phyloP scores from a whole-genome alignment of 2,888 invertebrate species.

The Lepidonotus clava region DNA sequence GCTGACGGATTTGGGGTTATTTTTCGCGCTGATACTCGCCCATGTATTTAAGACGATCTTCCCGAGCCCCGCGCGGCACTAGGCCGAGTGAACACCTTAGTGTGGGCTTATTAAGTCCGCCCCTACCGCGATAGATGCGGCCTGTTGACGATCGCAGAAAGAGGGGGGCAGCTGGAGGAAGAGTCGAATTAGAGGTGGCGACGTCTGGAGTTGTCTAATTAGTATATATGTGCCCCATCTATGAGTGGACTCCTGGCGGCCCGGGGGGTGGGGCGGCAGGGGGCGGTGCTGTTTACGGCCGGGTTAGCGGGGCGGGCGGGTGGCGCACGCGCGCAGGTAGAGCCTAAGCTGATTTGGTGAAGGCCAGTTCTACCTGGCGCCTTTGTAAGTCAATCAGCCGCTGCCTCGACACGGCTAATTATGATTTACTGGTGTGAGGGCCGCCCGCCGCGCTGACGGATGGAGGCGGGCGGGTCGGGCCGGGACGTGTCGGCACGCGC shows the following conservation, averaged over 20 bases:
- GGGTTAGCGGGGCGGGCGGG: not conserved
- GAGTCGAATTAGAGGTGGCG: not conserved
- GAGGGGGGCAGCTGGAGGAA: too few species aligned
- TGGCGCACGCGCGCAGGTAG: not conserved
- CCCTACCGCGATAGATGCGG: too few species aligned
- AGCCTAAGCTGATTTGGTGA: conserved; percentile 13
- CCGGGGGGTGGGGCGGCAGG: not conserved
- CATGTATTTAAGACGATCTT: too few species aligned
- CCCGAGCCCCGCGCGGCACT: too few species aligned
- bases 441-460: too few species aligned
- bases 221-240: not conserved
- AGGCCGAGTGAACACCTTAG: too few species aligned
- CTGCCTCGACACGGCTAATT: conserved; percentile 10
- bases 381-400: conserved; percentile 38
- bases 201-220: not conserved
- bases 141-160: too few species aligned
- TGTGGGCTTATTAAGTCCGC: too few species aligned
- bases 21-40: too few species aligned
- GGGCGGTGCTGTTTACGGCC: not conserved
- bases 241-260: not conserved
- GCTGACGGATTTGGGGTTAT: too few species aligned
- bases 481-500: too few species aligned
- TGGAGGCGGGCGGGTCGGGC: too few species aligned
- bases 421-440: not conserved
- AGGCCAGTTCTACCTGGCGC: not conserved